Evolutionary conservation across 2,797 vertebrate genomes (phyloP).

Genomic region (Ctenosaura bakeri): DNA sequence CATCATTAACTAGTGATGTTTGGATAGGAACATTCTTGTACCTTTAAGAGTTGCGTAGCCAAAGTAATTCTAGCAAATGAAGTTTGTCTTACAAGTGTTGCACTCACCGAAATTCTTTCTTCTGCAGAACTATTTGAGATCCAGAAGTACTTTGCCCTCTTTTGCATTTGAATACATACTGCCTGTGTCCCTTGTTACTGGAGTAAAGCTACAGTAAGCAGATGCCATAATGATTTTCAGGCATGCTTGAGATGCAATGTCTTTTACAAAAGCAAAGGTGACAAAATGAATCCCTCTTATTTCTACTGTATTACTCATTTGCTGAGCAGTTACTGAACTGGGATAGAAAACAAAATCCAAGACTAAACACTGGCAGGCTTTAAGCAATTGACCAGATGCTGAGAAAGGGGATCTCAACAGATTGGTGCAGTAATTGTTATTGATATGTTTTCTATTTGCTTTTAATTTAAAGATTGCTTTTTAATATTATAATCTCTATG

Average conservation of each 20-base stretch:
- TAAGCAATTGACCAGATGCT: too few relatives aligned
- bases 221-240: background rate
- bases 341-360: background rate
- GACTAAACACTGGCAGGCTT: background rate
- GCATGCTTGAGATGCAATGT: background rate
- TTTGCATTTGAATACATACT: background rate
- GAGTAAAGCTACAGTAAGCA: background rate
- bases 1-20: background rate
- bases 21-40: background rate
- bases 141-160: background rate
- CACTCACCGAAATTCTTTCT: background rate
- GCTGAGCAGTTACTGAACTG: background rate
- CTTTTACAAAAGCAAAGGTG: background rate
- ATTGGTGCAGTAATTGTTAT: too few relatives aligned
- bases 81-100: background rate
- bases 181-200: background rate
- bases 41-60: background rate
- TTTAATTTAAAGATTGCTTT: too few relatives aligned
- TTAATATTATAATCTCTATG: too few relatives aligned
- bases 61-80: too few relatives aligned
- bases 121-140: background rate
- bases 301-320: background rate
- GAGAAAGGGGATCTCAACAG: too few relatives aligned
- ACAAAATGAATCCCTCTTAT: background rate
- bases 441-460: too few relatives aligned